phyloP scores from a whole-genome alignment of 2,797 vertebrate species.

The Malurus leucopterus region DNA sequence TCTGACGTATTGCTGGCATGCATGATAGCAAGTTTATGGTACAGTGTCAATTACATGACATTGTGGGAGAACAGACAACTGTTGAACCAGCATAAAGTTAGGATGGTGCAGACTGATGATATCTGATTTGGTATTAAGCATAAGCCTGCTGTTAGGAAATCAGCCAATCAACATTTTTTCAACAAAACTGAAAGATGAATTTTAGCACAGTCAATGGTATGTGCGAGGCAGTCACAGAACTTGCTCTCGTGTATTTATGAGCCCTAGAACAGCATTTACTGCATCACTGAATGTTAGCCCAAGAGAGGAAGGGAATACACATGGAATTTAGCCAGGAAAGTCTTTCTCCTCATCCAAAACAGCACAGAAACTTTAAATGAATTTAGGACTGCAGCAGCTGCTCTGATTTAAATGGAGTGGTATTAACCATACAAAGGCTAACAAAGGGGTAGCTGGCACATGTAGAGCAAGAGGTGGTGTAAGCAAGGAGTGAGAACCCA shows the following conservation, averaged over 20 bases:
- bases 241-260: background rate
- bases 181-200: slow-evolving; percentile 16
- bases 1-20: background rate
- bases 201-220: background rate
- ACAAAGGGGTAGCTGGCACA: background rate
- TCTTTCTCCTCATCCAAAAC: background rate
- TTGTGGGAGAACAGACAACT: slow-evolving; percentile 15
- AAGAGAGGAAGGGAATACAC: background rate
- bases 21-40: slow-evolving; percentile 4
- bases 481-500: background rate
- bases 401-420: background rate
- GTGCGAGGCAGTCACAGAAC: background rate
- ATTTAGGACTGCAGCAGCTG: background rate
- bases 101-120: slow-evolving; percentile 44
- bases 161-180: slow-evolving; percentile 12
- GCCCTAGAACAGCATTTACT: background rate
- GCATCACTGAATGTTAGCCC: background rate
- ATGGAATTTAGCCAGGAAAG: background rate
- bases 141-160: slow-evolving; percentile 24
- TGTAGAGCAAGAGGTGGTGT: background rate
- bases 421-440: background rate
- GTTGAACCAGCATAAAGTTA: slow-evolving; percentile 44
- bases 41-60: slow-evolving; percentile 14
- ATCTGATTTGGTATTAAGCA: slow-evolving; percentile 44
- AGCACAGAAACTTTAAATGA: background rate